Conservation (phyloP, 2,797 vertebrate genomes). For the Pangasius krempfi region DNA sequence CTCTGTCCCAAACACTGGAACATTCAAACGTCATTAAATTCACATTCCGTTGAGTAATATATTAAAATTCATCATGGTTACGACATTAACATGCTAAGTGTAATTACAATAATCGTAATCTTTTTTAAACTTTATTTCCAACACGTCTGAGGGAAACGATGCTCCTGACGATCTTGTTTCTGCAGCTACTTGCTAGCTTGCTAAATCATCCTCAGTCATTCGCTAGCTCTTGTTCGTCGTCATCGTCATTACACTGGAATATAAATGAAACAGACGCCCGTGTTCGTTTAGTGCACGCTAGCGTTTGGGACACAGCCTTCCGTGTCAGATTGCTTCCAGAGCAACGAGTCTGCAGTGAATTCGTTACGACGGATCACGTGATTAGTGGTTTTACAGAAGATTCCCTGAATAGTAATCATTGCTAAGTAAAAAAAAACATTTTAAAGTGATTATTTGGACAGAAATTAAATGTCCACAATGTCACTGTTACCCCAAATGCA, state of each 20-base stretch:
- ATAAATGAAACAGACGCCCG: not conserved
- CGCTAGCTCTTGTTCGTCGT: not conserved
- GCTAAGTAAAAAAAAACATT: not conserved
- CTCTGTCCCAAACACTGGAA: not conserved
- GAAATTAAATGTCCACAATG: not conserved
- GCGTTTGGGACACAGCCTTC: not conserved
- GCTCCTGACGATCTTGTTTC: not conserved
- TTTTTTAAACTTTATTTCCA: not conserved
- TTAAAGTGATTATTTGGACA: conserved; percentile 2
- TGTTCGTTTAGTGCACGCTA: not conserved
- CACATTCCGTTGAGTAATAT: not conserved
- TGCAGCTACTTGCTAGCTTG: not conserved
- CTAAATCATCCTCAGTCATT: not conserved
- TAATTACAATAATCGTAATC: not conserved
- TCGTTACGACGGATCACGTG: too few relatives aligned
- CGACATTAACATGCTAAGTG: not conserved
- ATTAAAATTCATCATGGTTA: not conserved
- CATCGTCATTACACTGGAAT: not conserved
- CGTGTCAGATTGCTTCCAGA: conserved; percentile 15
- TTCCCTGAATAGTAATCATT: conserved; percentile 75
- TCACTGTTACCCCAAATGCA: not conserved
- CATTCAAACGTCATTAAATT: not conserved
- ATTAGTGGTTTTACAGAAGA: conserved; percentile 78
- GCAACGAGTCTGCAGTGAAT: conserved; percentile 33
- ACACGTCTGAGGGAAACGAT: not conserved